These are phyloP conservation scores for Sinocyclocheilus maitianheensis DNA, from an alignment of 2,113 vertebrate species.

Conservation along the genomic window DNA sequence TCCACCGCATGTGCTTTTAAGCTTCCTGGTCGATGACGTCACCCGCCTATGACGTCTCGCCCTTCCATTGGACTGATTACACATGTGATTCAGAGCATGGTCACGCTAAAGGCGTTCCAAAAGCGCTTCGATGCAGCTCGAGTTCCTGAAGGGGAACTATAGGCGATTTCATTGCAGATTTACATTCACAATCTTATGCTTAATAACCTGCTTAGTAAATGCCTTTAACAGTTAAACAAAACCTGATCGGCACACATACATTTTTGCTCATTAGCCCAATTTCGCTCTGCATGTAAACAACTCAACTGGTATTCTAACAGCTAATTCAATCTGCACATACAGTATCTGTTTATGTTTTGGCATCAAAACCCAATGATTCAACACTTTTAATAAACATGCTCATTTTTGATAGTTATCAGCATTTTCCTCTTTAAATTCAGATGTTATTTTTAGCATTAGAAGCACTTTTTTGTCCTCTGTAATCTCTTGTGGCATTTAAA, in stretches of 20 bases:
- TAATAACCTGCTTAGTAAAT: neutral
- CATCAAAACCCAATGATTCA: neutral
- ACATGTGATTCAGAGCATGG: too few species aligned
- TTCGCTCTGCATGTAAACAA: neutral
- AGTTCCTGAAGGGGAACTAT: too few species aligned
- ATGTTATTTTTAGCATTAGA: neutral
- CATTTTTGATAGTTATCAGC: neutral
- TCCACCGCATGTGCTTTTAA: too few species aligned
- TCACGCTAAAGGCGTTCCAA: too few species aligned
- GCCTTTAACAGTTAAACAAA: neutral
- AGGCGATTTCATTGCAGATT: too few species aligned
- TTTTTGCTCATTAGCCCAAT: neutral
- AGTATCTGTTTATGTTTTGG: neutral
- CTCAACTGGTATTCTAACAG: neutral
- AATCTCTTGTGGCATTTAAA: constrained; percentile 9
- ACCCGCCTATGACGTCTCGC: too few species aligned
- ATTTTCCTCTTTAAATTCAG: neutral
- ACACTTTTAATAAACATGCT: neutral
- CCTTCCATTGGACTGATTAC: too few species aligned
- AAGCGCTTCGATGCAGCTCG: too few species aligned
- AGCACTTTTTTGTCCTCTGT: neutral
- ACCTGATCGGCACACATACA: neutral
- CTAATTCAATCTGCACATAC: neutral
- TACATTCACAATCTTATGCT: too few species aligned
- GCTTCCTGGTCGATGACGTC: too few species aligned